A percentile compares a stretch with the other conserved stretches of the same genome.
These are phyloP conservation scores for Orycteropus afer DNA, from an alignment of 2,113 vertebrate genomes.

Conservation along the genomic window DNA sequence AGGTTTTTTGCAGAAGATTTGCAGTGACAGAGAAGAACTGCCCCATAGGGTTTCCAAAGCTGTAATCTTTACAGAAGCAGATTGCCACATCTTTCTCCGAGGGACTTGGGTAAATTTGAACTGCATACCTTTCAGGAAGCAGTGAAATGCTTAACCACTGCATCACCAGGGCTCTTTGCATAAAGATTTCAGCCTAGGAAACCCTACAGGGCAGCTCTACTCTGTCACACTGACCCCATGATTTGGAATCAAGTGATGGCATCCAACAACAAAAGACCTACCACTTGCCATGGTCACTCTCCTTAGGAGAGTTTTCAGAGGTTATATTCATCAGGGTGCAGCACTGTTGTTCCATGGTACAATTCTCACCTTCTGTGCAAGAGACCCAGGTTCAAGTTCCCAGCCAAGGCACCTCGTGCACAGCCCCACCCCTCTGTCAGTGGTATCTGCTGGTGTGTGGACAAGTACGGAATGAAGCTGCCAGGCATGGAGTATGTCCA, in stretches of 20 bases:
- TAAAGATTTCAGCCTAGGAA: not conserved
- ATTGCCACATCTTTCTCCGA: not conserved
- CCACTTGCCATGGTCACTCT: not conserved
- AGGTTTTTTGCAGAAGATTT: too few relatives aligned
- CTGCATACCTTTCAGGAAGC: not conserved
- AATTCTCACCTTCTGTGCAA: not conserved
- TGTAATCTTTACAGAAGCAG: not conserved
- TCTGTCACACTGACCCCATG: not conserved
- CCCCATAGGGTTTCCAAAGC: not conserved
- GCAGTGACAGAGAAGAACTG: too few relatives aligned
- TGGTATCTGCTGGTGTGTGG: conserved; percentile 92
- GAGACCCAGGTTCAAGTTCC: not conserved
- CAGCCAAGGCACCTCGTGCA: not conserved
- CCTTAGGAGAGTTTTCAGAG: not conserved
- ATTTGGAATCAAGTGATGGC: not conserved
- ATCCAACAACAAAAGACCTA: not conserved
- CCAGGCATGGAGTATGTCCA: conserved; percentile 95
- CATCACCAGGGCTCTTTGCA: not conserved
- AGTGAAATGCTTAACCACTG: not conserved
- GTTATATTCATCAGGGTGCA: not conserved
- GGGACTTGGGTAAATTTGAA: not conserved
- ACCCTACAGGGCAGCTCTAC: not conserved
- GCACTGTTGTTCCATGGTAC: not conserved
- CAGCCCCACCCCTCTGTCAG: not conserved
- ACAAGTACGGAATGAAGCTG: conserved; percentile 97